Base-by-base conservation (phyloP, 2,113 vertebrate species). In the Syngnathus scovelli region DNA sequence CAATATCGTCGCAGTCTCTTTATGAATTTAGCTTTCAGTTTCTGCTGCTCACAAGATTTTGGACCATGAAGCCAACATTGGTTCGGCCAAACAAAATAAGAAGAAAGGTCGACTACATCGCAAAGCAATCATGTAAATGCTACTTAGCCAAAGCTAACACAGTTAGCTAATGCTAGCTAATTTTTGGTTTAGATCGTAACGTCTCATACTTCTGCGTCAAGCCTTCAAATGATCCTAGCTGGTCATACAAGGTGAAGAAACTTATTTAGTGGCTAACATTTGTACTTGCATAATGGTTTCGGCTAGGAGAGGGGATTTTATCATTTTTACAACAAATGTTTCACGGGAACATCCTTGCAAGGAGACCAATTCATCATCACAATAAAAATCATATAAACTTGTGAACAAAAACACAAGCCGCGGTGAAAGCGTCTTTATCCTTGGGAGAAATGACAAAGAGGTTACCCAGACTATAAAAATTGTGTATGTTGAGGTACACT, bases 21-120 rank as follows among this genome's bases (percentile, higher is more conserved):
- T 74, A 76, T 81, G 71, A 67, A 73, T 83, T 81, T 59, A n/a
- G 36, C 58, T 38, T 62, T 44, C 61, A 43, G 41, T 58, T 66
- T 48, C 61, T 61, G 66, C 7, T 67, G 67, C 48, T 62, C 64
- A 64, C 67, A 46, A 64, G 55, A 63, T 60, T 68, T 48, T 69
- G 27, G 27, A 27, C 27, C 27, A 27, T 27, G 27, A 61, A 66
- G 69, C 67, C 60, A n/a, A 62, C 21, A 46, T 36, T 7, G 27
- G 6, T 66, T 58, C 27, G 33, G 67, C 19, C 8, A 5, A 27
- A 27, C 27, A 27, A 27, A 27, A 27, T 27, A 27, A 6, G 13
- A 15, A 1, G 13, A 15, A 15, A 46, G 12, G 12, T 46, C 11
- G 44, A 46, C 41, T 43, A 43, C 11, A 46, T 46, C 44, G 15